Evolutionary conservation across 2,797 vertebrate genomes (phyloP), one percentile per base, ranked within the genome.

Genomic region (Eulemur albifrons): DNA sequence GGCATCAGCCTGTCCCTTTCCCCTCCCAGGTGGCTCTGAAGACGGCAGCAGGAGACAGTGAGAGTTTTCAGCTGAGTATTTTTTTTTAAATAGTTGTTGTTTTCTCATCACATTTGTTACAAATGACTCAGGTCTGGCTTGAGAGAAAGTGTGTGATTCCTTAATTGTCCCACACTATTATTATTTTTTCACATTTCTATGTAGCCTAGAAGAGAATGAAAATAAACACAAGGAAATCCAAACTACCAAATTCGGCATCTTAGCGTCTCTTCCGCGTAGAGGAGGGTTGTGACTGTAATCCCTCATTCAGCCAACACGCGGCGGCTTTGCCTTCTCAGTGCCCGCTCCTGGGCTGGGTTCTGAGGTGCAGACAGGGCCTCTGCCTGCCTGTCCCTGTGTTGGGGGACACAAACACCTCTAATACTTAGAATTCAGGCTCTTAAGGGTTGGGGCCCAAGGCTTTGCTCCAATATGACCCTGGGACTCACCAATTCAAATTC

Each of bases 101-200:
- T 90, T 95, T 92, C 80, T 83, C 59, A 83, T 92, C 63, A 54
- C 95, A 59, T 83, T 93, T 95, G 69, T 88, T 91, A 95, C 85
- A 94, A 93, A 93, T 67, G 86, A 96, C 75, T 96, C 86, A 70
- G 90, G 65, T 95, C 81, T 94, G 93, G 32, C 32, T 72, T 48
- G 69, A 96, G 50, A 85, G 87, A 95, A 70, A 69, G 84, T 73
- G 59, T 95, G 82, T 82, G 81, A 88, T 90, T 93, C n/a, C 72
- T 92, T 95, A 93, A 95, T 50, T 91, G 65, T 82, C 21, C 43
- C 38, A 96, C 38, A 30, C n/a, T 63, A 40, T 70, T 94, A 57
- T 45, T 84, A 20, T 81, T 76, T 88, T 40, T 85, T 38, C 94
- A 91, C 82, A 50, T 91, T 89, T 95, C 67, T 76, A 43, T 70